Percentiles rank a stretch among this genome's conserved stretches.
Conservation (phyloP, 2,113 vertebrate species). For the Rallus limicola region DNA sequence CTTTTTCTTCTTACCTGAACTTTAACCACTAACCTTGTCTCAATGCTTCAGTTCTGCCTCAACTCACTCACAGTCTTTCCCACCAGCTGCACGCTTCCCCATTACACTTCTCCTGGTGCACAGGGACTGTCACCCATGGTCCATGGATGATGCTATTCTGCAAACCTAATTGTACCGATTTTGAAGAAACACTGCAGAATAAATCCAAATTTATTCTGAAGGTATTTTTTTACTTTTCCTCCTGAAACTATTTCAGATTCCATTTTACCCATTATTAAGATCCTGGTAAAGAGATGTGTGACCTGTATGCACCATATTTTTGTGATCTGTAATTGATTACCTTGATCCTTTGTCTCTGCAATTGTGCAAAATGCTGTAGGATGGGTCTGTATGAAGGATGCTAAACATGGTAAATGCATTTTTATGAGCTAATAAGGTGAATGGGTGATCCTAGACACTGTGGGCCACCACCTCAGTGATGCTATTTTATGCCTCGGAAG, state of each 20-base stretch:
- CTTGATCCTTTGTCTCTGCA: neutral
- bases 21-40: neutral
- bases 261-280: neutral
- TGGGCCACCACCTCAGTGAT: neutral
- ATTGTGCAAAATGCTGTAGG: neutral
- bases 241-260: neutral
- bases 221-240: neutral
- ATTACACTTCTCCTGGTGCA: neutral
- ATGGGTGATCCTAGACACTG: neutral
- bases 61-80: neutral
- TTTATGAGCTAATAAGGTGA: neutral
- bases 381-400: neutral
- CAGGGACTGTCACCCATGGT: neutral
- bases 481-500: neutral
- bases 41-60: neutral
- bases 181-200: neutral
- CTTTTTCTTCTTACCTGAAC: neutral
- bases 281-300: neutral
- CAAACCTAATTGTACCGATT: neutral
- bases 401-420: accelerated
- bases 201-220: neutral
- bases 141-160: neutral
- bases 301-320: neutral
- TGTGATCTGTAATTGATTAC: neutral
- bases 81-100: neutral